Base-by-base conservation (phyloP, 2,113 vertebrate species). In the Sinocyclocheilus maitianheensis region DNA sequence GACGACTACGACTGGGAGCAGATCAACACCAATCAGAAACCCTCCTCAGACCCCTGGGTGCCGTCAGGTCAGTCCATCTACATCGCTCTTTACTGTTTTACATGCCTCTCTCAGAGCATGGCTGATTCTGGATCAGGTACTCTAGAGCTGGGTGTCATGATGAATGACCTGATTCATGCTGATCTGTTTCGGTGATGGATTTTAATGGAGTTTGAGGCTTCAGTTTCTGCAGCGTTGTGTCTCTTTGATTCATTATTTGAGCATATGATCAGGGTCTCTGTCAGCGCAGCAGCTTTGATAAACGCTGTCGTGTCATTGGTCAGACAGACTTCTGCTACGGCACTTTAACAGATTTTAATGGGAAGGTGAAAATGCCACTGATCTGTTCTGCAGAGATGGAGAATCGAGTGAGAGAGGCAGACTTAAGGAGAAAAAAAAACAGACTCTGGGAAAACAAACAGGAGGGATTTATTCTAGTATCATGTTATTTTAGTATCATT, bases 1-100 rank as follows among this genome's bases (percentile, higher is more conserved):
- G 96, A 98, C 60, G 97, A 98, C 91, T 96, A 98, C 83, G 96
- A 97, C 75, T 99, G 98, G 98, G 97, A 98, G 81, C 96, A 97
- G 88, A 95, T 96, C 85, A 98, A 96, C 87, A 92, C 94, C 1
- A 90, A 94, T 0, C 74, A 94, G 82, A 95, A 93, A 26, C 92
- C 94, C 0, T 90, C 94, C 1, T 91, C 91, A 1, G 94, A 92
- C 87, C 94, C 95, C 8, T 97, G 96, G 95, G 94, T 97, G 92
- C 97, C 97, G 40, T 92, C 96, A 92, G 97, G 98, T 99, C 93
- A 89, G 95, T 46, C 43, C 43, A 1, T 43, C 37, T 8, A 46
- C 43, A 10, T 9, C 46, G 46, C 46, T 91, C 22, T 11, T 11
- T 12, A 63, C 22, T 22, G 51, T 53, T 53, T 58, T 63, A 63